Percentiles rank a stretch among this genome's conserved stretches.
Evolutionary conservation across 1,140 invertebrate genomes (phyloP).

Genomic region (Hermetia illucens): DNA sequence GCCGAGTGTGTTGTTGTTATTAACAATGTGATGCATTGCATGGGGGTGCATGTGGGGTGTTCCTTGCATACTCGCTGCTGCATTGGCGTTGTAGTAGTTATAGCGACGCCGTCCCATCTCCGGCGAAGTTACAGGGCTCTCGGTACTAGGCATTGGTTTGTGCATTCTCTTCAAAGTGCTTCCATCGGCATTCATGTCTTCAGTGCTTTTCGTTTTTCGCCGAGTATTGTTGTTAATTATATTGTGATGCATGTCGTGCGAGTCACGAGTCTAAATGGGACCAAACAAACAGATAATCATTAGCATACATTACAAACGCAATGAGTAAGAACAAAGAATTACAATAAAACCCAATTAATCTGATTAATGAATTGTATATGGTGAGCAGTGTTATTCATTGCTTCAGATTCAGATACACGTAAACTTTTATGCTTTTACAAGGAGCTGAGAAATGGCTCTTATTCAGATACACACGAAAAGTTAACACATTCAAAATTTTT

Average conservation of each 20-base stretch:
- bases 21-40: slow-evolving; percentile 30
- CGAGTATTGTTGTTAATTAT: slow-evolving; percentile 58
- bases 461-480: too few relatives aligned
- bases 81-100: slow-evolving; percentile 35
- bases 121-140: slow-evolving; percentile 75
- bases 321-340: too few relatives aligned
- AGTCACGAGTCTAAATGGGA: slow-evolving; percentile 22
- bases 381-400: too few relatives aligned
- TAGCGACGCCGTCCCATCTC: slow-evolving; percentile 69
- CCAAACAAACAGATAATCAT: slow-evolving; percentile 3
- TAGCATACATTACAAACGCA: too few relatives aligned
- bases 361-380: too few relatives aligned
- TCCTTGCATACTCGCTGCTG: slow-evolving; percentile 27
- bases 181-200: slow-evolving; percentile 61
- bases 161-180: slow-evolving; percentile 86
- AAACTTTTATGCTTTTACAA: too few relatives aligned
- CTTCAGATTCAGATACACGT: too few relatives aligned
- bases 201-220: slow-evolving; percentile 75
- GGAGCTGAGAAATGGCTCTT: too few relatives aligned
- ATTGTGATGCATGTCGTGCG: slow-evolving; percentile 40
- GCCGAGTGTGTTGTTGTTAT: slow-evolving; percentile 29
- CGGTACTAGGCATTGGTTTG: slow-evolving; percentile 77
- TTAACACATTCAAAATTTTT: too few relatives aligned
- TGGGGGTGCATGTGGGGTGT: slow-evolving; percentile 36
- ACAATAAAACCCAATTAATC: too few relatives aligned